Evolutionary conservation across 2,888 invertebrate species (phyloP).

Genomic region (Lithophane leautieri): DNA sequence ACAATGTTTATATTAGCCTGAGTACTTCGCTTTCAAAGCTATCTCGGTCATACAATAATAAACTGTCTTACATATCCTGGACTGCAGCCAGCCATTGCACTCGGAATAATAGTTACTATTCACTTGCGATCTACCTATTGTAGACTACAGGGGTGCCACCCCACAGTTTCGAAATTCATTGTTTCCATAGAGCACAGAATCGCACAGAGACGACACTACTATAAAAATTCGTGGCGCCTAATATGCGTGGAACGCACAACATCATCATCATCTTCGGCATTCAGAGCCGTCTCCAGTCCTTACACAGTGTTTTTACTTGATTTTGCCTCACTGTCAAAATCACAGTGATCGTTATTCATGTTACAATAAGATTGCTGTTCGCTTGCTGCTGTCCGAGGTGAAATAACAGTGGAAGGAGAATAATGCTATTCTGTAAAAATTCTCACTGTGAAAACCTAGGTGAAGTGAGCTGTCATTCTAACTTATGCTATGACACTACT

Average conservation of each 20-base stretch:
- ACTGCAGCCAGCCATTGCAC: constrained; percentile 58
- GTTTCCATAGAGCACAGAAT: not conserved
- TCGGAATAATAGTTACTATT: constrained; percentile 54
- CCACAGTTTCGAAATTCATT: constrained; percentile 28
- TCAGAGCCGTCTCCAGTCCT: not conserved
- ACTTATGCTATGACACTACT: too few species aligned
- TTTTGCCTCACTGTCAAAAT: not conserved
- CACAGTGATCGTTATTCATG: not conserved
- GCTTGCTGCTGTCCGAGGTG: too few species aligned
- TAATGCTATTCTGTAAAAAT: too few species aligned
- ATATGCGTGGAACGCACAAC: not conserved
- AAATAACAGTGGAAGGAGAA: not conserved
- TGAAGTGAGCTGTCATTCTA: too few species aligned
- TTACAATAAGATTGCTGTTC: not conserved
- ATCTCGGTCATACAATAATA: constrained; percentile 64
- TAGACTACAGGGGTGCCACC: constrained; percentile 54
- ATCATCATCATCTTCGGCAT: not conserved
- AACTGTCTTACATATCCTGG: constrained; percentile 55
- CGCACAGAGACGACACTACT: not conserved
- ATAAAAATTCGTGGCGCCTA: not conserved
- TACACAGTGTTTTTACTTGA: too few species aligned
- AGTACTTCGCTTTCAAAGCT: constrained; percentile 57
- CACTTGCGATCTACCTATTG: constrained; percentile 46
- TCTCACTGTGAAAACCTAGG: too few species aligned
- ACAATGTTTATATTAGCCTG: constrained; percentile 57